Percentiles rank a stretch among this genome's conserved stretches.
Conservation (phyloP, 2,797 vertebrate species). For the Coccyzus lansbergi region DNA sequence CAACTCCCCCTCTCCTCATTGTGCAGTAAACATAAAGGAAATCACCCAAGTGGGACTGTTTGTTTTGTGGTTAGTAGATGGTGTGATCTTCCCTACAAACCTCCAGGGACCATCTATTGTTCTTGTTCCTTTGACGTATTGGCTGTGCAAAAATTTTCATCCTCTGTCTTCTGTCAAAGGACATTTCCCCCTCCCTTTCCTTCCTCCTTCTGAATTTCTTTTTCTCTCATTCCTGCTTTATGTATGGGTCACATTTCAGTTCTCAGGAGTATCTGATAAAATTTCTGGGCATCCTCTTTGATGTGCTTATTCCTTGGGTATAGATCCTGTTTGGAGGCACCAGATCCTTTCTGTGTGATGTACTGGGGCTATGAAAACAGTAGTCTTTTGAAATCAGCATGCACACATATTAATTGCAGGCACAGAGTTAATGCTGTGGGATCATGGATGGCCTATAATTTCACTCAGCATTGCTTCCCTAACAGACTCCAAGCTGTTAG, state of each 20-base stretch:
- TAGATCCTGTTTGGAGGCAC: not conserved
- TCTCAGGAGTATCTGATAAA: not conserved
- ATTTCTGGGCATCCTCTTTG: not conserved
- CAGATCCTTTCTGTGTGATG: not conserved
- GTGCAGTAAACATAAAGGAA: not conserved
- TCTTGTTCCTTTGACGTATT: not conserved
- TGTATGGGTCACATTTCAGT: not conserved
- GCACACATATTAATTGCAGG: not conserved
- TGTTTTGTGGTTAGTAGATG: not conserved
- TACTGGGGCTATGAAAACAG: not conserved
- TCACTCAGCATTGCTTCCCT: not conserved
- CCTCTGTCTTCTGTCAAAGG: not conserved
- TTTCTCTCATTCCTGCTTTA: not conserved
- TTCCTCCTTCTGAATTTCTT: not conserved
- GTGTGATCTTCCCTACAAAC: not conserved
- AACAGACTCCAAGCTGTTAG: not conserved
- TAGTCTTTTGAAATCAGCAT: not conserved
- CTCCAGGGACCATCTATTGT: not conserved
- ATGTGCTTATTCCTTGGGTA: rapidly evolving
- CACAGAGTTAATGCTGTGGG: not conserved
- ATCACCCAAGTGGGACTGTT: not conserved
- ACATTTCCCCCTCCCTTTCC: not conserved
- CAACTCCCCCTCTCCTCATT: not conserved
- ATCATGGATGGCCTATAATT: not conserved
- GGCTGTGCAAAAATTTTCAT: not conserved